phyloP scores from a whole-genome alignment of 2,888 invertebrate species.

The Laothoe populi region DNA sequence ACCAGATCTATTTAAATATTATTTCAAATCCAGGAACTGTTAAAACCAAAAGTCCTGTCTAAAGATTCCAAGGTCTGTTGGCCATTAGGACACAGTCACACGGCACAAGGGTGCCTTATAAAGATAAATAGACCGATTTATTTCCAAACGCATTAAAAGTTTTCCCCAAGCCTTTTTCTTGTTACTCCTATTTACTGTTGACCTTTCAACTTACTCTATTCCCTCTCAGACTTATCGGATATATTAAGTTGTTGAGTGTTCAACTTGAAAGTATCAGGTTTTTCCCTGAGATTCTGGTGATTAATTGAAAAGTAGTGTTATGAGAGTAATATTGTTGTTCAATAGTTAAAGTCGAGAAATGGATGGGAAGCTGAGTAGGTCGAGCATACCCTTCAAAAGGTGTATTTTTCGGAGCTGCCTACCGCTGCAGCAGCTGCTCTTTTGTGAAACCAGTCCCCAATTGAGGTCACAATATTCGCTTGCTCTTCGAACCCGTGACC shows the following conservation, averaged over 20 bases:
- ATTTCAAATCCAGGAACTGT: no score
- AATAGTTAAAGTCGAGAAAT: no score
- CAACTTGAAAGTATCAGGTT: not conserved
- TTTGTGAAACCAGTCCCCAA: no score
- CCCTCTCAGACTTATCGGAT: not conserved
- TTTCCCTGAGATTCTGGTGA: not conserved
- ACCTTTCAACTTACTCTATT: constrained; percentile 47
- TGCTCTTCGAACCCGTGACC: no score
- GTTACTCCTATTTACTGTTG: constrained; percentile 50
- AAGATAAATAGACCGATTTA: constrained; percentile 76
- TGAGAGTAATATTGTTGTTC: no score
- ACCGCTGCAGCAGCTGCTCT: no score
- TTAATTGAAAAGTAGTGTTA: not conserved
- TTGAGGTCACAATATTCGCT: no score
- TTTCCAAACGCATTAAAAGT: constrained; percentile 74
- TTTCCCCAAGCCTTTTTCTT: constrained; percentile 50
- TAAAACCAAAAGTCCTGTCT: constrained; percentile 29
- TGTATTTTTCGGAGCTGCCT: no score
- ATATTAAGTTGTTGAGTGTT: constrained; percentile 18
- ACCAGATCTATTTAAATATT: no score
- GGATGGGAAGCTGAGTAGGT: no score
- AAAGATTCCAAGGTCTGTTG: constrained; percentile 31
- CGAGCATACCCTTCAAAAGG: no score
- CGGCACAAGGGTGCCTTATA: constrained; percentile 59
- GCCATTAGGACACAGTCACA: constrained; percentile 39